A percentile compares a stretch with the other conserved stretches of the same genome.
phyloP scores from a whole-genome alignment of 2,888 invertebrate genomes.

The Drosophila melanosoma region DNA sequence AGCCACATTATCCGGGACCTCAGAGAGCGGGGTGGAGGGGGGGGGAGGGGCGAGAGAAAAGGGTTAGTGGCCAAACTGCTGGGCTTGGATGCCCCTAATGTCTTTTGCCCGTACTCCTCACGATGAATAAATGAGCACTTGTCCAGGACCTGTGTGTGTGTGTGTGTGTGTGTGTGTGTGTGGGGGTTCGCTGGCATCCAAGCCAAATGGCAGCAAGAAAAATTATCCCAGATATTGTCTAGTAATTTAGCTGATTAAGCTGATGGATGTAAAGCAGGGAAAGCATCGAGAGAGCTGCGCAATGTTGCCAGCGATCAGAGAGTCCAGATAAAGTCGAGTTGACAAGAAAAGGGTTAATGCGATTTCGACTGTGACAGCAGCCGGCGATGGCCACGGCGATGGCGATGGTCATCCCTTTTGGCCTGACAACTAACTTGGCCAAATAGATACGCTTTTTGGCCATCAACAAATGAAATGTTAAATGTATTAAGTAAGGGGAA shows the following conservation, averaged over 20 bases:
- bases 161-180: constrained; percentile 13
- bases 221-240: constrained; percentile 81
- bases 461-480: constrained; percentile 6
- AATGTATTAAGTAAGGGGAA: neutral
- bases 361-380: constrained; percentile 74
- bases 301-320: constrained; percentile 71
- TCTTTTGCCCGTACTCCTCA: constrained; percentile 64
- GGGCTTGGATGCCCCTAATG: constrained; percentile 66
- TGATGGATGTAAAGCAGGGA: constrained; percentile 77
- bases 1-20: constrained; percentile 61
- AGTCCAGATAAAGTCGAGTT: constrained; percentile 47
- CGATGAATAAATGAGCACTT: constrained; percentile 80
- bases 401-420: constrained; percentile 39
- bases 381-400: constrained; percentile 46
- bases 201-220: constrained; percentile 77
- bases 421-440: constrained; percentile 10
- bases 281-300: constrained; percentile 50
- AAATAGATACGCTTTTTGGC: constrained; percentile 1
- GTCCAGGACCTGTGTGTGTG: constrained; percentile 51
- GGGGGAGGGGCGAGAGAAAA: neutral
- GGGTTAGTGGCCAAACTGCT: constrained; percentile 32
- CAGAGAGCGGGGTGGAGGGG: constrained; percentile 22
- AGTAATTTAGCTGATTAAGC: constrained; percentile 81
- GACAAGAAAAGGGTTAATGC: constrained; percentile 76
- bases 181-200: constrained; percentile 36